phyloP scores from a whole-genome alignment of 2,797 vertebrate species.

The Rhynchotus rufescens region DNA sequence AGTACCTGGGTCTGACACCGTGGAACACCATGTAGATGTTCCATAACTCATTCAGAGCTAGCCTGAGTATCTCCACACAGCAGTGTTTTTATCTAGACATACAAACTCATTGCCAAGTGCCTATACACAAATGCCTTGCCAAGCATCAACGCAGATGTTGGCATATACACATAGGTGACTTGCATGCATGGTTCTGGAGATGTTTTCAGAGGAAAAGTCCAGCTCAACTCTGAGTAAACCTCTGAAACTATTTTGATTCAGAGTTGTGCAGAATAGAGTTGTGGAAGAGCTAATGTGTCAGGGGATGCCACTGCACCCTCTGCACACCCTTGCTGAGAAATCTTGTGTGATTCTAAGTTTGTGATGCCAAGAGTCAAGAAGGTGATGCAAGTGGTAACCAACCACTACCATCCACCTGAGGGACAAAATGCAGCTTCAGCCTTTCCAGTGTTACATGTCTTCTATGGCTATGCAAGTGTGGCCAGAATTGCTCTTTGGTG shows the following conservation, averaged over 20 bases:
- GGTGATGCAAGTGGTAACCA: background rate
- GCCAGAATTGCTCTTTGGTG: background rate
- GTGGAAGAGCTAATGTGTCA: background rate
- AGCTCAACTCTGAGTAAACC: rapidly evolving
- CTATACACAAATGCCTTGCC: background rate
- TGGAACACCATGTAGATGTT: rapidly evolving
- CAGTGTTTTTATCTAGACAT: rapidly evolving
- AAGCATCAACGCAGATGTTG: background rate
- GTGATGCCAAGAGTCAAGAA: background rate
- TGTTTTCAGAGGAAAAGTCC: background rate
- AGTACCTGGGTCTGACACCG: background rate
- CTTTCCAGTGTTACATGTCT: background rate
- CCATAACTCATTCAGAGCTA: rapidly evolving
- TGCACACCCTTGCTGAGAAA: background rate
- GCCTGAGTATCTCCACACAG: rapidly evolving
- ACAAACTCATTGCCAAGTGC: background rate
- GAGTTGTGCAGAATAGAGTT: background rate
- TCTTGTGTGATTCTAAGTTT: background rate
- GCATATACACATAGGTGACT: background rate
- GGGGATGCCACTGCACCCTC: background rate
- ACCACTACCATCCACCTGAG: background rate
- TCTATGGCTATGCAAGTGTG: background rate
- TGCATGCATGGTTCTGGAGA: background rate
- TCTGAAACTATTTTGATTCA: background rate
- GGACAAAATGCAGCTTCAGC: background rate